These are phyloP conservation scores for Delphinapterus leucas DNA, from an alignment of 2,113 vertebrate species.

Conservation along the genomic window DNA sequence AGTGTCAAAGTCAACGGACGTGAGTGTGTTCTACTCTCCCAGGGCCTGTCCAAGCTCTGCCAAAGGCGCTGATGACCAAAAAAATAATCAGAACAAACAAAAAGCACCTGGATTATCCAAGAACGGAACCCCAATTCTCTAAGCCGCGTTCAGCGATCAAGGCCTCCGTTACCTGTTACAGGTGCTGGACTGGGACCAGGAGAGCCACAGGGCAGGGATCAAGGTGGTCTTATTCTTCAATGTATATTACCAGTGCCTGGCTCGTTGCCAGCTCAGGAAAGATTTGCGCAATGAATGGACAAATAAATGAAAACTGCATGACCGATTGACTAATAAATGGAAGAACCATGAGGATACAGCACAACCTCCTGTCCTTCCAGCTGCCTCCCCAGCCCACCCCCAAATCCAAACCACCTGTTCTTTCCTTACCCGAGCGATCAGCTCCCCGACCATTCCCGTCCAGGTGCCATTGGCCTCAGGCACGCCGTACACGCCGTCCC, in stretches of 20 bases:
- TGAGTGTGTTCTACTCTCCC: background rate
- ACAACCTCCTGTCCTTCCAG: accelerated
- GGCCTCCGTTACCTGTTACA: background rate
- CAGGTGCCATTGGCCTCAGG: conserved; percentile 94
- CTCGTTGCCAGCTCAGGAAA: background rate
- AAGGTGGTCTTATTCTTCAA: background rate
- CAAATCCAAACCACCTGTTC: background rate
- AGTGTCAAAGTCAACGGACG: background rate
- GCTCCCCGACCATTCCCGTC: conserved; percentile 98
- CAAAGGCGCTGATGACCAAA: background rate
- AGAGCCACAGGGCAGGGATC: background rate
- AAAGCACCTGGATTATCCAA: background rate
- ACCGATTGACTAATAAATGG: background rate
- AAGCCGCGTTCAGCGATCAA: background rate
- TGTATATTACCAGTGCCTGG: background rate
- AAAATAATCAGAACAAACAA: background rate
- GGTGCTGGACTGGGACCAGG: background rate
- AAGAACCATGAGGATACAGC: background rate
- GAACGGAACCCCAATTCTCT: background rate
- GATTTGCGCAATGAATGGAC: background rate
- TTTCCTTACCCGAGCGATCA: conserved; percentile 92
- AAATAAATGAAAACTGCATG: background rate
- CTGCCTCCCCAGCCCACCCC: background rate
- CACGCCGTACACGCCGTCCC: conserved; percentile 92
- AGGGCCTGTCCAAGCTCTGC: background rate